Evolutionary conservation across 2,797 vertebrate species (phyloP).

Genomic region (Mustela erminea): DNA sequence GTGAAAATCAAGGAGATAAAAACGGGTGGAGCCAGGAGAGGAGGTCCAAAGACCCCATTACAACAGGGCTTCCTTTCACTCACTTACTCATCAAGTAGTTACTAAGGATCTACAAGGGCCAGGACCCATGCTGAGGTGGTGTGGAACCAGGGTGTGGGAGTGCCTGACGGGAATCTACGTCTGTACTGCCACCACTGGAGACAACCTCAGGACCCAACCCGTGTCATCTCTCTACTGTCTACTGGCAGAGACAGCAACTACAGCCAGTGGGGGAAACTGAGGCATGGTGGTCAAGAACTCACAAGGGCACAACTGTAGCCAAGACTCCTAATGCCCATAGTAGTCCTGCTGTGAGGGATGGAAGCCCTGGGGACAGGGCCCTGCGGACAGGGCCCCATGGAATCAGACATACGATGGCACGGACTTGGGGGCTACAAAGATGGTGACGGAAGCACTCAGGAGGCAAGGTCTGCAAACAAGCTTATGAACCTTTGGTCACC

Average conservation of each 20-base stretch:
- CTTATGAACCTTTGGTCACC: background rate
- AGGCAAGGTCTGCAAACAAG: background rate
- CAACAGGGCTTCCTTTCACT: background rate
- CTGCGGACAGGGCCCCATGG: background rate
- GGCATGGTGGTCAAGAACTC: background rate
- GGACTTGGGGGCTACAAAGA: background rate
- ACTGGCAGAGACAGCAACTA: background rate
- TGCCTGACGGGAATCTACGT: background rate
- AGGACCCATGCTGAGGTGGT: background rate
- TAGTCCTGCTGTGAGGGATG: background rate
- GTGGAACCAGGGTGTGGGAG: accelerated
- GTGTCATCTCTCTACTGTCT: background rate
- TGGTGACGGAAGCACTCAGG: background rate
- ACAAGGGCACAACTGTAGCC: accelerated
- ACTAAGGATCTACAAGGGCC: background rate
- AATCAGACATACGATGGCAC: background rate
- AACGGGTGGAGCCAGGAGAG: background rate
- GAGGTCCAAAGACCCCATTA: background rate
- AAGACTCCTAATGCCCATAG: background rate
- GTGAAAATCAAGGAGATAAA: background rate
- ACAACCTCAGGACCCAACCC: background rate
- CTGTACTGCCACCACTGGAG: background rate
- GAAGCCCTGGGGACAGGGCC: background rate
- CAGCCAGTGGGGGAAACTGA: background rate
- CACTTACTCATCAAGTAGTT: background rate